A percentile compares a stretch with the other conserved stretches of the same genome.
phyloP scores from a whole-genome alignment of 1,140 invertebrate species.

The Venturia canescens region DNA sequence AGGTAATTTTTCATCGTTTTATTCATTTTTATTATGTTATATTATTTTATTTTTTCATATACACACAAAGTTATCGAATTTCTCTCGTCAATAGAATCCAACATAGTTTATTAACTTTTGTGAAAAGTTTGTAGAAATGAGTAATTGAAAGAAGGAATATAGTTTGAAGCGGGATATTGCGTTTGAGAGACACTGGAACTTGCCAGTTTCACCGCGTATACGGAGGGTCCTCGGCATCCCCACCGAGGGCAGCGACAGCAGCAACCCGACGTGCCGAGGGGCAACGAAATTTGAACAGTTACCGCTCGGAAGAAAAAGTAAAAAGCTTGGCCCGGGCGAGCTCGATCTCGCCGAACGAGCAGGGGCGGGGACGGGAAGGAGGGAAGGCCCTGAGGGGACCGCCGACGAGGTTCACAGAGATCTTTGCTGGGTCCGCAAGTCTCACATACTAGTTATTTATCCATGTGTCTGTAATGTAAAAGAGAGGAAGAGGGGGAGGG shows the following conservation, averaged over 20 bases:
- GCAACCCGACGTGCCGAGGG: constrained; percentile 50
- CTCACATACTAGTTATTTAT: constrained; percentile 16
- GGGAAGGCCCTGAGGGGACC: constrained; percentile 44
- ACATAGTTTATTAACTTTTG: too few species aligned
- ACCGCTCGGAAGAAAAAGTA: constrained; percentile 59
- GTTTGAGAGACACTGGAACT: constrained; percentile 67
- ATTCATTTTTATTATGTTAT: too few species aligned
- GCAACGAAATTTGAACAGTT: constrained; percentile 76
- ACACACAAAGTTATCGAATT: too few species aligned
- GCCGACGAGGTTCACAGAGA: constrained; percentile 41
- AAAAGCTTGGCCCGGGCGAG: constrained; percentile 69
- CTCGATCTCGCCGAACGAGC: constrained; percentile 20
- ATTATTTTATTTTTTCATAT: too few species aligned
- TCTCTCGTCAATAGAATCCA: too few species aligned
- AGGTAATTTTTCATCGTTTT: too few species aligned
- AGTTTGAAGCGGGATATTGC: too few species aligned
- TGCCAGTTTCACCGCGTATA: constrained; percentile 40
- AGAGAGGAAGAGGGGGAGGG: constrained; percentile 50
- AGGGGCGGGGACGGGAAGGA: constrained; percentile 35
- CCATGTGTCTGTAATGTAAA: constrained; percentile 33
- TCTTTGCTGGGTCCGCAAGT: constrained; percentile 1
- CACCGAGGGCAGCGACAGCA: constrained; percentile 55
- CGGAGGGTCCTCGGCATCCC: constrained; percentile 62
- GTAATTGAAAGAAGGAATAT: too few species aligned
- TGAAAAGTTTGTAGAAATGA: too few species aligned